These are phyloP conservation scores for Eupithecia subfuscata DNA, from an alignment of 2,888 invertebrate genomes.

Conservation along the genomic window DNA sequence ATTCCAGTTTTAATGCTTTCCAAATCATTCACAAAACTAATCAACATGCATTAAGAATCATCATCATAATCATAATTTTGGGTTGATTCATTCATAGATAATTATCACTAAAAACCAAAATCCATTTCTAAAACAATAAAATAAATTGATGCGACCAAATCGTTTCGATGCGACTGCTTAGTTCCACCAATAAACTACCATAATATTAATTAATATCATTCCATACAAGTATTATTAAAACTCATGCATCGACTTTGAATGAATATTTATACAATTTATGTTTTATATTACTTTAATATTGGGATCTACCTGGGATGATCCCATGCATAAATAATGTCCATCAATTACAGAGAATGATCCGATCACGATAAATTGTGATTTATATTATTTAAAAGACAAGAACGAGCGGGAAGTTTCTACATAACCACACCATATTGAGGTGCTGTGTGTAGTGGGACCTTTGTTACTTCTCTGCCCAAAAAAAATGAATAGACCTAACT, in stretches of 20 bases:
- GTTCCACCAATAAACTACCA: slow-evolving; percentile 29
- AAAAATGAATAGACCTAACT: not conserved
- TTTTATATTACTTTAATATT: slow-evolving; percentile 27
- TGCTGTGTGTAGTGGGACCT: not conserved
- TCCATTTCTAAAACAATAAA: slow-evolving; percentile 21
- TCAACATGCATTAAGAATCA: not conserved
- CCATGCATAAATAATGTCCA: slow-evolving; percentile 48
- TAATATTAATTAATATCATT: slow-evolving; percentile 41
- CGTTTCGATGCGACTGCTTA: not conserved
- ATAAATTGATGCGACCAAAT: slow-evolving; percentile 14
- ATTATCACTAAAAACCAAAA: slow-evolving; percentile 9
- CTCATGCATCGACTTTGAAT: slow-evolving; percentile 36
- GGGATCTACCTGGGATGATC: slow-evolving; percentile 27
- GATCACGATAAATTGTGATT: slow-evolving; percentile 57
- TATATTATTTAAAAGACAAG: slow-evolving; percentile 40
- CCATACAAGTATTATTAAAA: slow-evolving; percentile 38
- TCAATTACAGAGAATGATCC: slow-evolving; percentile 53
- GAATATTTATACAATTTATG: slow-evolving; percentile 33
- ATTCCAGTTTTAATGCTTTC: not conserved
- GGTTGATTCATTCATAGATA: slow-evolving; percentile 3
- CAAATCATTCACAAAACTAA: not conserved
- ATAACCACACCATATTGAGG: not conserved
- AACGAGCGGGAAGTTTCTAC: not conserved
- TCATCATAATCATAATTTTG: not conserved
- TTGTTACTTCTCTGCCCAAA: not conserved